Evolutionary conservation across 1,140 invertebrate species (phyloP), one percentile per base, ranked within the genome.

Genomic region (Lasioglossum albipes): DNA sequence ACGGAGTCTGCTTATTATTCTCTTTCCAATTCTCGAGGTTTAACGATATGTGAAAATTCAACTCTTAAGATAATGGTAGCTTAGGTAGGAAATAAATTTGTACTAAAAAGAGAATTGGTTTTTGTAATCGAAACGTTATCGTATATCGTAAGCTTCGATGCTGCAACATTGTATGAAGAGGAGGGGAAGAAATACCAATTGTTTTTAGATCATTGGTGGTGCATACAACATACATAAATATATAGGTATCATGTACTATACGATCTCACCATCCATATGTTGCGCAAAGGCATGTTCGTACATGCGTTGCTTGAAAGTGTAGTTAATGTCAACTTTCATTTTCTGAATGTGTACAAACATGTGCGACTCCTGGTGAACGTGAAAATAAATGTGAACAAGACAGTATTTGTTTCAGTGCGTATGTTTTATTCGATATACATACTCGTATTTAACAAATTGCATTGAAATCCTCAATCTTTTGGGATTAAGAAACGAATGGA

Each of bases 401-500:
- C 18, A 73, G 59, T 22, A 85, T 66, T 75, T 62, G 57, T 82
- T 85, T 85, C 82, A 59, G 65, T 71, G 57, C 65, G 82, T 85
- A 86, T 79, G 81, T 87, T 86, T 83, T 81, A 81, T 77, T 83
- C 45, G 36, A 77, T 87, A 86, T 54, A 49, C 13, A 49, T 49
- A 54, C 52, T 54, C 16, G 52, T 54, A 86, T 81, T 72, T 87
- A 78, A 81, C 68, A 84, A 71, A 84, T 22, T 83, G 13, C 45
- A 72, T 86, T 79, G 18, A 82, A 86, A 82, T 52, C 36, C 61
- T 85, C 82, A 69, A 85, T 79, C 79, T 75, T 75, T 86, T 82
- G 86, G 69, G 3, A 86, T 78, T 80, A 83, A 57, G 75, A 76
- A 80, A 83, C 67, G 71, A 13, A 79, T 74, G 75, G 27, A 27